Percentiles rank a stretch among this genome's conserved stretches.
Conservation (phyloP, 2,888 invertebrate species). For the Aquatica leii region DNA sequence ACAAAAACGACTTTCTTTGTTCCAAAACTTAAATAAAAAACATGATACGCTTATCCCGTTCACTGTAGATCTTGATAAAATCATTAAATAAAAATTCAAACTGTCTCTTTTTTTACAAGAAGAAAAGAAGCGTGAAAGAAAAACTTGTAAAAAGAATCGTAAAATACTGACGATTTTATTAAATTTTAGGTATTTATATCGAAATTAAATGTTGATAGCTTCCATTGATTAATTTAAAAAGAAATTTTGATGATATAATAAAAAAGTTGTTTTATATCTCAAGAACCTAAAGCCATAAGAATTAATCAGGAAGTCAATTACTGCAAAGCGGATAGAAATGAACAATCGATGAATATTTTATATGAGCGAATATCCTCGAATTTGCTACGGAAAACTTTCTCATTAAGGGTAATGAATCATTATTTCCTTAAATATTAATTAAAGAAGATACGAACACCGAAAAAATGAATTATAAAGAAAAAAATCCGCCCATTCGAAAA, state of each 20-base stretch:
- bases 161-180: no score
- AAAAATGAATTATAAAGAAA: neutral
- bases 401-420: conserved; percentile 12
- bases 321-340: conserved; percentile 13
- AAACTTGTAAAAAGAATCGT: no score
- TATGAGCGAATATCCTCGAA: conserved; percentile 7
- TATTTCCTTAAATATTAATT: conserved; percentile 1
- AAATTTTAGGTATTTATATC: no score
- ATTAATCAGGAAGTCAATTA: conserved; percentile 8
- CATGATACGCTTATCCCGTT: no score
- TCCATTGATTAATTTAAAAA: neutral
- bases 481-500: neutral
- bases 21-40: no score
- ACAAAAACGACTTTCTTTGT: no score
- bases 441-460: neutral
- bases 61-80: no score
- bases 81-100: no score
- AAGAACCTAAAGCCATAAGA: neutral
- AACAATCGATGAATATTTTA: conserved; percentile 17
- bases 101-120: no score
- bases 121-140: no score
- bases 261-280: neutral
- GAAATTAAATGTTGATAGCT: no score
- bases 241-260: neutral
- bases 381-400: conserved; percentile 12